Conservation (phyloP, 2,888 invertebrate genomes). For the Drosophila helvetica region DNA sequence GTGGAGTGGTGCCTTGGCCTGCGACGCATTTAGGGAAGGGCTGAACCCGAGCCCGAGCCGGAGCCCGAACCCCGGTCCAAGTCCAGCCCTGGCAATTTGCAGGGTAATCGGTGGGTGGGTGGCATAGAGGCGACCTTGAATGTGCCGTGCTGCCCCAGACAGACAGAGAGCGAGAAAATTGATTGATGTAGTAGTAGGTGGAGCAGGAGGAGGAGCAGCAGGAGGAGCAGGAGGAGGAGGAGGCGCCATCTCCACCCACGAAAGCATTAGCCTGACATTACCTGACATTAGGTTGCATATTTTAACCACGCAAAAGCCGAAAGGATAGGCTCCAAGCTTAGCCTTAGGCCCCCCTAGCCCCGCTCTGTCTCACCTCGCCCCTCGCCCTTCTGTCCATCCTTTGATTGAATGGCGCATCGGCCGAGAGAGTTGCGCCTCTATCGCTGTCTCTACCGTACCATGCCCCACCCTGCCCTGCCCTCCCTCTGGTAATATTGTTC, state of each 20-base stretch:
- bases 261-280: slow-evolving; percentile 11
- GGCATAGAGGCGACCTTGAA: slow-evolving; percentile 56
- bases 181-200: slow-evolving; percentile 20
- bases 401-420: slow-evolving; percentile 46
- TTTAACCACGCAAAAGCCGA: slow-evolving; percentile 11
- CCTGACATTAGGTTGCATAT: slow-evolving; percentile 31
- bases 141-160: slow-evolving; percentile 3
- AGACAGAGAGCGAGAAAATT: slow-evolving; percentile 17
- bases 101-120: slow-evolving; percentile 38
- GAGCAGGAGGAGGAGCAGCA: too few relatives aligned
- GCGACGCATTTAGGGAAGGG: slow-evolving; percentile 59
- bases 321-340: neutral
- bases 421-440: slow-evolving; percentile 1
- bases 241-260: neutral
- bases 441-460: neutral
- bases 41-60: neutral
- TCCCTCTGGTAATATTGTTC: slow-evolving; percentile 43
- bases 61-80: too few relatives aligned
- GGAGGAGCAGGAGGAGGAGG: neutral
- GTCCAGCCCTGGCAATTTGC: slow-evolving; percentile 42
- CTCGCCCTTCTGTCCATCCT: slow-evolving; percentile 12
- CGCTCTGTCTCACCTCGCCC: too few relatives aligned
- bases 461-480: neutral
- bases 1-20: slow-evolving; percentile 11
- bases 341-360: too few relatives aligned